These are phyloP conservation scores for Patella vulgata DNA, from an alignment of 1,140 invertebrate species.

Conservation along the genomic window DNA sequence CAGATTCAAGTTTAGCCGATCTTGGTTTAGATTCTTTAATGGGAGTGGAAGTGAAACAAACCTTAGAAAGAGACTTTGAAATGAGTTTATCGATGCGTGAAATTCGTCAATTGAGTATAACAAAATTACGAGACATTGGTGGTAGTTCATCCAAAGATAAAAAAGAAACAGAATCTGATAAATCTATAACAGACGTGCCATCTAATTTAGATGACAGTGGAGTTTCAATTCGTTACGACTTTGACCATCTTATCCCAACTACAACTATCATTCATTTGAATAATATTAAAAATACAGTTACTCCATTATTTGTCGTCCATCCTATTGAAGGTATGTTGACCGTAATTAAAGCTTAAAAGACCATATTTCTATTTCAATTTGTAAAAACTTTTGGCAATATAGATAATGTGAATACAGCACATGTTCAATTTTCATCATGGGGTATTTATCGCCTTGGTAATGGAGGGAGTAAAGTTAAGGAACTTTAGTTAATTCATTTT, in stretches of 20 bases:
- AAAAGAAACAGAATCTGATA: conserved; percentile 9
- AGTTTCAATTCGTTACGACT: conserved; percentile 39
- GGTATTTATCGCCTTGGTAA: no score
- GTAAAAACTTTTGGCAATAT: no score
- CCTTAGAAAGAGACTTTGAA: conserved; percentile 91
- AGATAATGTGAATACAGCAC: no score
- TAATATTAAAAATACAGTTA: conserved; percentile 51
- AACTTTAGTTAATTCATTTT: no score
- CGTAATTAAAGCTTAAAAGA: no score
- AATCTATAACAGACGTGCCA: conserved; percentile 5
- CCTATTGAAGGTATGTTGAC: conserved; percentile 89
- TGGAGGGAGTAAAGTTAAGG: no score
- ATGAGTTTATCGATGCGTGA: conserved; percentile 88
- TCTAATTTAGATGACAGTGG: conserved; percentile 17
- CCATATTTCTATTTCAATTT: no score
- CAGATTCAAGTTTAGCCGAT: conserved; percentile 83
- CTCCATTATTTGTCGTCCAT: conserved; percentile 82
- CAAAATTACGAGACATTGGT: conserved; percentile 75
- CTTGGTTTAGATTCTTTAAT: conserved; percentile 97
- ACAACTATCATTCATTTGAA: conserved; percentile 69
- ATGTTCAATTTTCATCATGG: no score
- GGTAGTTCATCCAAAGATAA: conserved; percentile 3
- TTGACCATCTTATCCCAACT: conserved; percentile 68
- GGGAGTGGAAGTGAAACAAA: conserved; percentile 98
- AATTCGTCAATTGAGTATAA: conserved; percentile 75